phyloP scores from a whole-genome alignment of 2,797 vertebrate species.

The Arnoldichthys spilopterus region DNA sequence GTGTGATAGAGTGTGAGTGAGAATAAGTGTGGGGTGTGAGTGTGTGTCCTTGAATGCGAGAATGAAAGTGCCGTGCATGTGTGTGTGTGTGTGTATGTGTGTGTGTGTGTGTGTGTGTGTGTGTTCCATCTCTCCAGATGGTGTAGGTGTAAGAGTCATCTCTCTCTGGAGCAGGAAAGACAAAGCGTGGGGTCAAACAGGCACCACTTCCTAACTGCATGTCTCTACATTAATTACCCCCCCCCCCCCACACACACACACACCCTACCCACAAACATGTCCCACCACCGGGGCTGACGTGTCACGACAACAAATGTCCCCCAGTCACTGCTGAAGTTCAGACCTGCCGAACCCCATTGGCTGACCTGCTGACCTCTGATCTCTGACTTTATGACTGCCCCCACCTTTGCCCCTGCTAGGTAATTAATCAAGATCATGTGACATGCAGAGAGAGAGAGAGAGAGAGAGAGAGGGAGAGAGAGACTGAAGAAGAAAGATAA shows the following conservation, averaged over 20 bases:
- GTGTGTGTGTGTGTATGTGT: conserved; percentile 31
- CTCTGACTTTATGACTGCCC: conserved; percentile 63
- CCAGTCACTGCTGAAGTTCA: conserved; percentile 67
- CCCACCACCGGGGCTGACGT: conserved; percentile 34
- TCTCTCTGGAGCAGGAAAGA: conserved; percentile 49
- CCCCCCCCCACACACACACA: no score
- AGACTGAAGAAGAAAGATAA: background rate
- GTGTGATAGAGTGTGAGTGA: background rate
- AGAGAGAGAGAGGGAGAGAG: background rate
- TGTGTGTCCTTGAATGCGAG: conserved; percentile 48
- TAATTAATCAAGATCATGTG: conserved; percentile 70
- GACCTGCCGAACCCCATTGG: conserved; percentile 48
- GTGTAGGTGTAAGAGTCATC: conserved; percentile 63
- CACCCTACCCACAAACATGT: conserved; percentile 52
- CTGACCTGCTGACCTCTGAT: conserved; percentile 53
- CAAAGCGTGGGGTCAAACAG: conserved; percentile 40
- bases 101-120: conserved; percentile 37
- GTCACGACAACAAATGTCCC: conserved; percentile 54
- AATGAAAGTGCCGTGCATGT: conserved; percentile 34
- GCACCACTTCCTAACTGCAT: conserved; percentile 53
- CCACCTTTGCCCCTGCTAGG: conserved; percentile 61
- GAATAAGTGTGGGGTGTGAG: conserved; percentile 36
- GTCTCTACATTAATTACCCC: conserved; percentile 59
- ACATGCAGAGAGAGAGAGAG: conserved; percentile 1
- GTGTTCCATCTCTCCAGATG: conserved; percentile 65